phyloP scores from a whole-genome alignment of 1,140 invertebrate species.

The Sycobia sp. region DNA sequence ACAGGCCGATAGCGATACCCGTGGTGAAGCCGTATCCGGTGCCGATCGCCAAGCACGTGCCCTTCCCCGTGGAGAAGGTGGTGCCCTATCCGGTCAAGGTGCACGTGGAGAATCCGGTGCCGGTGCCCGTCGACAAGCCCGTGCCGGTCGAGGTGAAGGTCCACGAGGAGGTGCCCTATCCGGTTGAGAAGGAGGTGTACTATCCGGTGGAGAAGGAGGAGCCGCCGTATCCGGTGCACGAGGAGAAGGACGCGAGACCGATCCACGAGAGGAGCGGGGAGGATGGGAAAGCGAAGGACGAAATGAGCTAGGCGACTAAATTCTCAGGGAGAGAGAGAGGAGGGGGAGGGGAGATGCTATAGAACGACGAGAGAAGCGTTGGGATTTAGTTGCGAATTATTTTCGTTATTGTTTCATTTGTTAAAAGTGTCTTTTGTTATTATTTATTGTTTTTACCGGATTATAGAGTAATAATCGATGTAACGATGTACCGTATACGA shows the following conservation, averaged over 20 bases:
- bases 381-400: background rate
- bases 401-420: conserved; percentile 20
- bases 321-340: conserved; percentile 25
- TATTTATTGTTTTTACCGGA: background rate
- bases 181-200: conserved; percentile 42
- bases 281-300: no score
- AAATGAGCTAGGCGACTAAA: conserved; percentile 11
- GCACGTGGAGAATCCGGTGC: conserved; percentile 58
- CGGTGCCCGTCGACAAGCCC: conserved; percentile 48
- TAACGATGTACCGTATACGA: no score
- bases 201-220: conserved; percentile 47
- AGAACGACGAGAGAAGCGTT: background rate
- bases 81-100: conserved; percentile 69
- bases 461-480: no score
- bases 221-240: conserved; percentile 41
- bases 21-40: conserved; percentile 58
- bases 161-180: conserved; percentile 42
- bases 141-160: conserved; percentile 49
- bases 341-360: background rate
- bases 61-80: conserved; percentile 64
- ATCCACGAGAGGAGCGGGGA: no score
- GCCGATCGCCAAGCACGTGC: conserved; percentile 63
- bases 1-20: conserved; percentile 66
- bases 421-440: no score
- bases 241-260: conserved; percentile 23